These are phyloP conservation scores for Euura saliciscinereae DNA, from an alignment of 1,140 invertebrate genomes.

Conservation along the genomic window DNA sequence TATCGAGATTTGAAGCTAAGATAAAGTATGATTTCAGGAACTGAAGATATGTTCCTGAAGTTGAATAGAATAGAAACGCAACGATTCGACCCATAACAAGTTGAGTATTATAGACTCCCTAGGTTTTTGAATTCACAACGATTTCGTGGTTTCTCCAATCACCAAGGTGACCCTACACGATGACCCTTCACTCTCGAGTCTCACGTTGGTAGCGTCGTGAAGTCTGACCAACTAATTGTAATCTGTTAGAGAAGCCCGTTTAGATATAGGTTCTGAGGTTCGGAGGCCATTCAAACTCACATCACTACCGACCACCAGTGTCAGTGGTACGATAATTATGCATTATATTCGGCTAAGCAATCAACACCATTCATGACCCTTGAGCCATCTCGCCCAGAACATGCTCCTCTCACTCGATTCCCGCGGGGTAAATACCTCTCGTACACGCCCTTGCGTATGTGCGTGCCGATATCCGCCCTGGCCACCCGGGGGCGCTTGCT, in stretches of 20 bases:
- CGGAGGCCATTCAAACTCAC: neutral
- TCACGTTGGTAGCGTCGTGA: neutral
- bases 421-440: neutral
- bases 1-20: too few species aligned
- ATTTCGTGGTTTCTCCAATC: too few species aligned
- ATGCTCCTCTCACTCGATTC: too few species aligned
- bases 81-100: too few species aligned
- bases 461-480: neutral
- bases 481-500: neutral
- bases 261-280: neutral
- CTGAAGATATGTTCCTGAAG: too few species aligned
- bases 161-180: too few species aligned
- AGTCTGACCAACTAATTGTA: neutral
- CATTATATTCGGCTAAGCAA: neutral
- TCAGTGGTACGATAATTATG: neutral
- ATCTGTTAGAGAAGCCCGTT: neutral
- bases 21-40: too few species aligned
- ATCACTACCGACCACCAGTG: neutral
- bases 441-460: neutral
- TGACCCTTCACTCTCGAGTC: neutral
- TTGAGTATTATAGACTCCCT: too few species aligned
- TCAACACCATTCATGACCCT: conserved; percentile 1
- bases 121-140: too few species aligned
- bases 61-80: too few species aligned
- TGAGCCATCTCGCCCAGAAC: neutral